phyloP scores from a whole-genome alignment of 2,113 vertebrate genomes.

The Mustela nigripes region DNA sequence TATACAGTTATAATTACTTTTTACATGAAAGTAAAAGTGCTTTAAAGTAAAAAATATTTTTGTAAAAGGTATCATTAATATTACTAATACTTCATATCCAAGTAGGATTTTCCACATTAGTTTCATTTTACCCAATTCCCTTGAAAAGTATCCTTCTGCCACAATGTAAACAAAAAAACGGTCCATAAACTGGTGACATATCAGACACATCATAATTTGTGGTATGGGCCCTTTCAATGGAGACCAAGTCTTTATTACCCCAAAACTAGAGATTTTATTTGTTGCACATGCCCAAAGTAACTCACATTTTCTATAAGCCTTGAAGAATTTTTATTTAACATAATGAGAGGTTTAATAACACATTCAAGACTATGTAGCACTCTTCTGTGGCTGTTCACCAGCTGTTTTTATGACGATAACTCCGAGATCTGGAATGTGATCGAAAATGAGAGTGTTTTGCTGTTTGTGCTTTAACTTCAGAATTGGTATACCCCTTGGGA shows the following conservation, averaged over 20 bases:
- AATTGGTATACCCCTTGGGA: conserved; percentile 80
- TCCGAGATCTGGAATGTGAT: conserved; percentile 81
- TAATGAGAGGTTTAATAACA: conserved; percentile 65
- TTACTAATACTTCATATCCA: conserved; percentile 56
- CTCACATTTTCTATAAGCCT: conserved; percentile 74
- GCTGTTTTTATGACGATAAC: conserved; percentile 83
- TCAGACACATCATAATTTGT: conserved; percentile 45
- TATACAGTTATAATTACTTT: conserved; percentile 64
- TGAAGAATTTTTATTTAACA: conserved; percentile 78
- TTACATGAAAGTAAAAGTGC: conserved; percentile 72
- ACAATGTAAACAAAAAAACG: conserved; percentile 63
- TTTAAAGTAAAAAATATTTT: conserved; percentile 75
- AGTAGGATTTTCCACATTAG: conserved; percentile 58
- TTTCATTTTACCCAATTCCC: conserved; percentile 60
- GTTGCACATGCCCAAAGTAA: conserved; percentile 65
- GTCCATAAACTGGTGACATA: conserved; percentile 49
- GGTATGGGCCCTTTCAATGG: conserved; percentile 40
- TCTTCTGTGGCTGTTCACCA: conserved; percentile 81
- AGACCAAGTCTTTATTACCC: conserved; percentile 62
- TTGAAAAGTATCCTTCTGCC: conserved; percentile 63
- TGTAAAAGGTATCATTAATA: conserved; percentile 57
- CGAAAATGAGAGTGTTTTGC: conserved; percentile 73
- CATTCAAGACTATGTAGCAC: conserved; percentile 57
- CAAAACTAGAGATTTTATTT: conserved; percentile 73
- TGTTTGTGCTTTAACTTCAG: conserved; percentile 70